Evolutionary conservation across 1,140 invertebrate species (phyloP).

Genomic region (Melanaphis sacchari): DNA sequence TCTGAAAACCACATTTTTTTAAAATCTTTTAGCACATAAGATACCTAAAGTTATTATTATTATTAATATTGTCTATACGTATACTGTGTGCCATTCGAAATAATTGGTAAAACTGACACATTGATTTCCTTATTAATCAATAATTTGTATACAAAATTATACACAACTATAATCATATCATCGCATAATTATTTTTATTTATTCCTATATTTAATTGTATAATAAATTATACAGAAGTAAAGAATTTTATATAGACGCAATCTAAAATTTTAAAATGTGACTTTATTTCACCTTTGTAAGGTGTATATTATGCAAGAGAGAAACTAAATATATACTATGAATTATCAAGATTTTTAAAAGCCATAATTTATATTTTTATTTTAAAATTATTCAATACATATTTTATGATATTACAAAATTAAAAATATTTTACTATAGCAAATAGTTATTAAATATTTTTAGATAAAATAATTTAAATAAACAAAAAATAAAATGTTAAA

Average conservation of each 20-base stretch:
- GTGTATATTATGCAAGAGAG: background rate
- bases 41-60: background rate
- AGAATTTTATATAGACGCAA: background rate
- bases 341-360: background rate
- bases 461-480: background rate
- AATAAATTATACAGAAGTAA: background rate
- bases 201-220: no score
- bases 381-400: background rate
- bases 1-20: background rate
- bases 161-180: background rate
- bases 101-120: background rate
- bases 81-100: background rate
- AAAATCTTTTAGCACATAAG: background rate
- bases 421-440: background rate
- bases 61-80: background rate
- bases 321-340: background rate
- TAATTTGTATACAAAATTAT: background rate
- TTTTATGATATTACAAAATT: background rate
- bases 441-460: background rate
- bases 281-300: background rate
- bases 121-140: background rate
- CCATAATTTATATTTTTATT: no score
- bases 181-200: constrained; percentile 3
- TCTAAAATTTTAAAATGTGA: background rate
- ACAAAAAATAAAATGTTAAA: background rate